A percentile compares a stretch with the other conserved stretches of the same genome.
Conservation (phyloP, 2,113 vertebrate species). For the Eubucco bourcierii region DNA sequence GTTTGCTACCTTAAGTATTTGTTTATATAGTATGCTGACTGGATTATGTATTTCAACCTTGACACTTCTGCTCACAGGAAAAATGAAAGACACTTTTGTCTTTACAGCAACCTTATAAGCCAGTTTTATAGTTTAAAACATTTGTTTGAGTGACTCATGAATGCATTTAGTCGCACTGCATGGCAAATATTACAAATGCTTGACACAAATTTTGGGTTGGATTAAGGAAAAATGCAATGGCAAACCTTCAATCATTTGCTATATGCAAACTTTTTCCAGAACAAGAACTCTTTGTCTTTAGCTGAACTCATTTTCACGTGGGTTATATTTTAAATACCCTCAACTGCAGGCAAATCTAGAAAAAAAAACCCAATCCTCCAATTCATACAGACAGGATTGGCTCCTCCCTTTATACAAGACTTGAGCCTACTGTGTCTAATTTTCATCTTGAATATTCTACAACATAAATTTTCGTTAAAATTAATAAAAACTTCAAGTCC, state of each 20-base stretch:
- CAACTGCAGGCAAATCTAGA: neutral
- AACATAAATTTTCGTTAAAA: neutral
- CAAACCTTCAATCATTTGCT: neutral
- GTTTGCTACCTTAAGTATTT: no score
- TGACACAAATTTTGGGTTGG: neutral
- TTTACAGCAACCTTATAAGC: neutral
- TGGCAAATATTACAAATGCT: neutral
- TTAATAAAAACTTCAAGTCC: neutral
- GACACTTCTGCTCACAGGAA: neutral
- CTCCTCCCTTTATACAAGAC: neutral
- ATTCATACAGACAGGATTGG: neutral
- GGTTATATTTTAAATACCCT: neutral
- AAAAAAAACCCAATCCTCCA: neutral
- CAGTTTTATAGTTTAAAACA: neutral
- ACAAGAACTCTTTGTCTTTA: neutral
- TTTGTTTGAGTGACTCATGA: neutral
- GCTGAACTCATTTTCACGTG: neutral
- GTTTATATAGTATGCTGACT: neutral
- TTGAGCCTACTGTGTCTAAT: neutral
- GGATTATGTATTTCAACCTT: neutral
- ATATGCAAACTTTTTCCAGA: neutral
- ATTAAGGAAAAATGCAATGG: neutral
- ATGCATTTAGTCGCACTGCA: neutral
- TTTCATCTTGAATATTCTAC: neutral
- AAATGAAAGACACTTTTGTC: neutral